Evolutionary conservation across 2,888 invertebrate species (phyloP).

Genomic region (Xestia rhomboidea): DNA sequence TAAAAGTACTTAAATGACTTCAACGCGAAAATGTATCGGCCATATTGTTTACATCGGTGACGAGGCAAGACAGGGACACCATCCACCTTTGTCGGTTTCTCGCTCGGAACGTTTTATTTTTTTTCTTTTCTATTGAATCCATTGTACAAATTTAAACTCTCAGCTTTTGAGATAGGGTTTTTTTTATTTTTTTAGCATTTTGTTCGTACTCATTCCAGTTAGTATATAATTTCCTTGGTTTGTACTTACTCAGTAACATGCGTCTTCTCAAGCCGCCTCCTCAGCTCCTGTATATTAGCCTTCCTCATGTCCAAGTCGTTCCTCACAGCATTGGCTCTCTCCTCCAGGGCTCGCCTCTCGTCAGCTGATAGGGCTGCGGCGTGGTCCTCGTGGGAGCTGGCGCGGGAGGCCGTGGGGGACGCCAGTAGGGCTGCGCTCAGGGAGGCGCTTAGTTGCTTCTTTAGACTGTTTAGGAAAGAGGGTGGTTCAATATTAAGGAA

Average conservation of each 20-base stretch:
- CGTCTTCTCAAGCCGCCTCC: constrained; percentile 94
- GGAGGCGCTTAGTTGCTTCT: constrained; percentile 92
- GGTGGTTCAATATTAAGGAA: background rate
- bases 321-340: constrained; percentile 86
- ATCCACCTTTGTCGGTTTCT: no score
- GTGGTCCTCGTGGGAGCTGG: constrained; percentile 73
- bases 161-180: no score
- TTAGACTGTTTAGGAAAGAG: constrained; percentile 84
- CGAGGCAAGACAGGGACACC: no score
- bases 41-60: no score
- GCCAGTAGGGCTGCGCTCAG: constrained; percentile 88
- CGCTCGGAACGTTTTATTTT: no score
- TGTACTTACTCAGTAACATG: constrained; percentile 96
- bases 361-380: constrained; percentile 88
- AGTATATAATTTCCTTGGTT: no score
- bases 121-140: no score
- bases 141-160: no score
- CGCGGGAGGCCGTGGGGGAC: constrained; percentile 77
- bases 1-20: no score
- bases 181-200: no score
- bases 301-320: constrained; percentile 95
- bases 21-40: no score
- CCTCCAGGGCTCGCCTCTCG: constrained; percentile 90
- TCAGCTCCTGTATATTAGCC: constrained; percentile 95
- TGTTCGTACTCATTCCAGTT: no score